These are phyloP conservation scores for Drosophila sp. DNA, from an alignment of 1,140 invertebrate species.

Conservation along the genomic window DNA sequence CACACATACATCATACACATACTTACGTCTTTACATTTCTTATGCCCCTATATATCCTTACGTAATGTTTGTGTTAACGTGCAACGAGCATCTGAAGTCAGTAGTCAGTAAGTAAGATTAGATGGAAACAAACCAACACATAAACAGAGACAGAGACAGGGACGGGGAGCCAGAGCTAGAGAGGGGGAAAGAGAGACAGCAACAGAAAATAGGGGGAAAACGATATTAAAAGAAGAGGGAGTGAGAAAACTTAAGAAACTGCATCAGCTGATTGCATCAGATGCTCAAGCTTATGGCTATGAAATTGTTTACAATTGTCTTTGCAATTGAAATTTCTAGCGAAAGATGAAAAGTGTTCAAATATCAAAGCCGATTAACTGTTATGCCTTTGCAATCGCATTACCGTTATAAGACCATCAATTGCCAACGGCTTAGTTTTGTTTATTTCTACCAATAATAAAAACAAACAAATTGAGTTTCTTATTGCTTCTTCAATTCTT, in stretches of 20 bases:
- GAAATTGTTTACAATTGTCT: neutral
- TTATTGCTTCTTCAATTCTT: too few relatives aligned
- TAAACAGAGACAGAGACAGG: neutral
- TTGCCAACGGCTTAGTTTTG: too few relatives aligned
- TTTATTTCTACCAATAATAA: too few relatives aligned
- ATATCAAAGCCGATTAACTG: constrained; percentile 4
- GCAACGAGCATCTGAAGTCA: constrained; percentile 33
- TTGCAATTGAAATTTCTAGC: neutral
- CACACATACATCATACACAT: neutral
- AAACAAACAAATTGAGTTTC: too few relatives aligned
- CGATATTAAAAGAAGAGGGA: too few relatives aligned
- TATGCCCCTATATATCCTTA: constrained; percentile 41
- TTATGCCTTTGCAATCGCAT: neutral
- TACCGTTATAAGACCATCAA: neutral
- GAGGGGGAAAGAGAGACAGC: neutral
- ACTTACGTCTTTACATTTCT: constrained; percentile 48
- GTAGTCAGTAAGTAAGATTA: constrained; percentile 14
- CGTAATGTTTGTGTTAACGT: constrained; percentile 72
- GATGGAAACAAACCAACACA: constrained; percentile 33
- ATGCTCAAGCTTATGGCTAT: neutral
- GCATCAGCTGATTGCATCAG: constrained; percentile 6
- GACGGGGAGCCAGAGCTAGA: neutral
- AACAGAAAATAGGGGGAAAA: neutral
- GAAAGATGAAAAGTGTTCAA: neutral
- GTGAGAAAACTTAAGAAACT: neutral